Base-by-base conservation (phyloP, 2,113 vertebrate species). In the Megatriorchis doriae region DNA sequence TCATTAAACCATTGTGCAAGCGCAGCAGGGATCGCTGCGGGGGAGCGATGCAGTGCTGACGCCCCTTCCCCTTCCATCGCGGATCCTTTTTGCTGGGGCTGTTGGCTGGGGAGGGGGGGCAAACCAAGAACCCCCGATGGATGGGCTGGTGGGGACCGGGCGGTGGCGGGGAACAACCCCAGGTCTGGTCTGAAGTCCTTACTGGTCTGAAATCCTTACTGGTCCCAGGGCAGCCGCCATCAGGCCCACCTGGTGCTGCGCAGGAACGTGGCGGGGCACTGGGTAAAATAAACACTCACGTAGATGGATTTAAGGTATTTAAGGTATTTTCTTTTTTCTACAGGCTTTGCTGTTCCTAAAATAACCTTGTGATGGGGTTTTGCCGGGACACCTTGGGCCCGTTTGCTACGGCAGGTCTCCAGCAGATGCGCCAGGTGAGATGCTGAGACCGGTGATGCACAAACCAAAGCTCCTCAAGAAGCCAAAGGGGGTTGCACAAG, bases 111-210 rank as follows among this genome's bases (percentile, higher is more conserved):
- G 34, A 31, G 16, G 50, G 43, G 43, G 47, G 34, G 31, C 48
- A 16, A 21, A 32, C 16, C 13, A 2, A 3, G 3, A 20, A 6
- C n/a, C 26, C 1, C 5, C 0, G 17, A 4, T 4, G 45, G 10
- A 15, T 34, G 3, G 40, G 22, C 3, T 21, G 73, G 32, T 32
- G 38, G 13, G 38, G 48, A 38, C 48, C 9, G 32, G 10, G 4
- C 13, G 5, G 40, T 7, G 2, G 21, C 52, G 18, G 19, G 6
- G 8, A 17, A 29, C 55, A 7, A 4, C 3, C 11, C 5, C 7
- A 3, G 6, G 11, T 11, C 42, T 6, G 55, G 7, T 5, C 21
- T 7, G 45, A 32, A 53, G 17, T 4, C 27, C 70, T 9, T 5
- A 5, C 6, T 3, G 55, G 7, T 5, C 21, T 5, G 45, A 32